Evolutionary conservation across 2,797 vertebrate genomes (phyloP), one percentile per base, ranked within the genome.

Genomic region (Chaenodraco wilsoni): DNA sequence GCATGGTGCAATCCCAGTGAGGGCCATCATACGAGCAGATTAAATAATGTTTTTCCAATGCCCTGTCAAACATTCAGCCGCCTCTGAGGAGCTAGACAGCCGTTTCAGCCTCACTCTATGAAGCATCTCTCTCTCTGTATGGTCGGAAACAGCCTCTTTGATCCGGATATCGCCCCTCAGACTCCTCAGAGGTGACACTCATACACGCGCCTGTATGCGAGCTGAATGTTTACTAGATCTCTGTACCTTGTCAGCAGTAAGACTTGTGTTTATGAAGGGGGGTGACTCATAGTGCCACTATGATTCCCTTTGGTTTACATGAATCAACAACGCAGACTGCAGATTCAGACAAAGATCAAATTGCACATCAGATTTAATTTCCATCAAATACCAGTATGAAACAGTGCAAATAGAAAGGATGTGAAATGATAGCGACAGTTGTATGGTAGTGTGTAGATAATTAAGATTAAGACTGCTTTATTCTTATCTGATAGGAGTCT

Each of bases 51-150:
- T 91, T 90, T 89, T 85, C 89, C 93, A 91, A 76, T 87, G 82
- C 92, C 92, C 91, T 94, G 95, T 96, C 96, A 96, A 96, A 93
- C 93, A 77, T 90, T 87, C 90, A 75, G 89, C 90, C 77, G 90
- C 92, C 92, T 92, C 89, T 89, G 85, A 67, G 93, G 94, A 46
- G 91, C 94, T 13, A 92, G 93, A 88, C 92, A 94, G 91, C 88
- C 70, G 78, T 84, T 89, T 84, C 86, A 83, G 86, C 85, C 80
- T 85, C 82, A 74, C 88, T 87, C 76, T 81, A 89, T 82, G 85
- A 92, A 87, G 79, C 87, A 88, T 82, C 65, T 74, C 81, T 71
- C 69, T 69, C 62, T 77, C 62, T 74, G 76, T 78, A 77, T 74
- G 92, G 82, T 86, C 74, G 82, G 78, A 90, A 91, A 88, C 85